Base-by-base conservation (phyloP, 2,888 invertebrate species). In the Pasiphila rectangulata region DNA sequence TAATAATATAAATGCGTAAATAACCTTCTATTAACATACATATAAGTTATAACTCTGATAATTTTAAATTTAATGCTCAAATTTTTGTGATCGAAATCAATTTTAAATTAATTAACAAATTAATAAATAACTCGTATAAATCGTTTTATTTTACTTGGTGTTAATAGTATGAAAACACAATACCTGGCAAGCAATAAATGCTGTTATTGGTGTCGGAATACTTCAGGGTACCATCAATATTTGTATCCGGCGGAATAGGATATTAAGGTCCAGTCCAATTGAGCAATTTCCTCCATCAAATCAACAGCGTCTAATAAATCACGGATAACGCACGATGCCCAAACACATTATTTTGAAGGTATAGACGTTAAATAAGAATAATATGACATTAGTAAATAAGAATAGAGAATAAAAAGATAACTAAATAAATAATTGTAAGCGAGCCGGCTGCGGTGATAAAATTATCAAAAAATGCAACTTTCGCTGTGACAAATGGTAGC, bases 281-380 rank as follows among this genome's bases (percentile, higher is more conserved):
- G 43, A 27, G 43, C 39, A 43, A 39, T 43, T 39, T 43, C 43
- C 39, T 13, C 35, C 34, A 29, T 13, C 35, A 43, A 39, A 43
- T 42, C 37, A 38, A 42, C 37, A 38, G 12, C 10, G 3, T 19
- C 32, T 38, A 15, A 19, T 24, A 43, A 38, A 21, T 29, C 32
- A 32, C 17, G 17, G 17, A 38, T n/a, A 35, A 21, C 20, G 25
- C 17, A 35, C 20, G 21, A 29, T 37, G n/a, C n/a, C 4, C 1
- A 34, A 12, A 16, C 13, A 20, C 10, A 21, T n/a, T n/a, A n/a
- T n/a, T n/a, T n/a, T n/a, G n/a, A n/a, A n/a, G n/a, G n/a, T n/a
- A n/a, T n/a, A n/a, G n/a, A n/a, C n/a, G n/a, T n/a, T n/a, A n/a
- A n/a, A n/a, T n/a, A n/a, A n/a, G n/a, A n/a, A n/a, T n/a, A n/a